A percentile compares a stretch with the other conserved stretches of the same genome.
phyloP scores from a whole-genome alignment of 2,797 vertebrate species.

The Zonotrichia albicollis region DNA sequence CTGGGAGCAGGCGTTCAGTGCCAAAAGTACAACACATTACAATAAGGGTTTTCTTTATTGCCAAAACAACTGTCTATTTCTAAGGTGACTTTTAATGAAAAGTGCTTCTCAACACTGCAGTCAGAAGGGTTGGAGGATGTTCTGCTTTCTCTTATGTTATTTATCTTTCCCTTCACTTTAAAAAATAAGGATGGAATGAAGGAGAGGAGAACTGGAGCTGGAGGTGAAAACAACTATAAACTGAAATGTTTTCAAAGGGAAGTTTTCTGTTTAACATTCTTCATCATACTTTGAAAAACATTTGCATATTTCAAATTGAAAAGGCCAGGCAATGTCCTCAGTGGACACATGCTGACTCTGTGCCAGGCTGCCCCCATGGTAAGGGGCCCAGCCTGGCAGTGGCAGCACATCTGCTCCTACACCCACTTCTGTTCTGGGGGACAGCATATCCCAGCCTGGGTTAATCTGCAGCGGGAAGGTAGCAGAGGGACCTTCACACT shows the following conservation, averaged over 20 bases:
- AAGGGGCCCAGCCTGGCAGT: not conserved
- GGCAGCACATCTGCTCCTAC: not conserved
- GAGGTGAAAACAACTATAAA: not conserved
- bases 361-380: not conserved
- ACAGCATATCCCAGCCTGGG: not conserved
- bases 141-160: not conserved
- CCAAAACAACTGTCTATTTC: not conserved
- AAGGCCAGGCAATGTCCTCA: not conserved
- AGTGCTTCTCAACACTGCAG: not conserved
- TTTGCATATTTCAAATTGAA: not conserved
- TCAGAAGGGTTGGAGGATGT: not conserved
- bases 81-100: not conserved
- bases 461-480: not conserved
- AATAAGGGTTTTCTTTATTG: not conserved
- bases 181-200: not conserved
- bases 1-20: not conserved
- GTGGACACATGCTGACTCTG: fast-evolving
- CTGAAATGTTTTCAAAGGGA: not conserved
- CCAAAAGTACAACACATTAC: not conserved
- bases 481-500: not conserved
- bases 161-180: not conserved
- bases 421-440: not conserved
- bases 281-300: not conserved
- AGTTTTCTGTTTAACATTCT: not conserved
- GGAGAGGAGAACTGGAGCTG: not conserved